Evolutionary conservation across 2,888 invertebrate species (phyloP).

Genomic region (Machimus rusticus): DNA sequence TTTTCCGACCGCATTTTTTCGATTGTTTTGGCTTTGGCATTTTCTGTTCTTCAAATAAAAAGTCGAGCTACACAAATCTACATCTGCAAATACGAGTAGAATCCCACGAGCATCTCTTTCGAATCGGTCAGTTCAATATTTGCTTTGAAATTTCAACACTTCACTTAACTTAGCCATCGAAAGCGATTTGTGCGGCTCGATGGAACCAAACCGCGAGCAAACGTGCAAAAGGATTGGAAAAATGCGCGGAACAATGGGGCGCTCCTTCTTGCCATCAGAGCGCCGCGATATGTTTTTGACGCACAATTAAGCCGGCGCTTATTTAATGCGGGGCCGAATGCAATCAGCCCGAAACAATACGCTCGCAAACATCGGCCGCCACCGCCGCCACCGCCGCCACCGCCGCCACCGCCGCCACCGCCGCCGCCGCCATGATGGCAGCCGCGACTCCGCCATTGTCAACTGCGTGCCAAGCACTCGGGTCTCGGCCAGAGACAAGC

Average conservation of each 20-base stretch:
- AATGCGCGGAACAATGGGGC: neutral
- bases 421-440: neutral
- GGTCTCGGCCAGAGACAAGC: neutral
- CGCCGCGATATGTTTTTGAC: neutral
- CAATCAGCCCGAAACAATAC: conserved; percentile 10
- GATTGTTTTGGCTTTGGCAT: neutral
- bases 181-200: neutral
- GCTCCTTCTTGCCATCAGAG: neutral
- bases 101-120: neutral
- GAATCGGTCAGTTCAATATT: neutral
- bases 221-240: neutral
- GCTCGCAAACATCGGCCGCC: neutral
- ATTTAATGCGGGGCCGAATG: neutral
- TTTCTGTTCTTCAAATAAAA: neutral
- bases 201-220: neutral
- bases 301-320: neutral
- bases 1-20: neutral
- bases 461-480: neutral
- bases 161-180: neutral
- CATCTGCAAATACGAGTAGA: neutral
- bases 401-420: neutral
- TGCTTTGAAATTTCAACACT: neutral
- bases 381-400: too few relatives aligned
- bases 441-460: neutral
- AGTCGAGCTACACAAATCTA: neutral